Evolutionary conservation across 1,140 invertebrate genomes (phyloP).

Genomic region (Rhynchophorus ferrugineus): DNA sequence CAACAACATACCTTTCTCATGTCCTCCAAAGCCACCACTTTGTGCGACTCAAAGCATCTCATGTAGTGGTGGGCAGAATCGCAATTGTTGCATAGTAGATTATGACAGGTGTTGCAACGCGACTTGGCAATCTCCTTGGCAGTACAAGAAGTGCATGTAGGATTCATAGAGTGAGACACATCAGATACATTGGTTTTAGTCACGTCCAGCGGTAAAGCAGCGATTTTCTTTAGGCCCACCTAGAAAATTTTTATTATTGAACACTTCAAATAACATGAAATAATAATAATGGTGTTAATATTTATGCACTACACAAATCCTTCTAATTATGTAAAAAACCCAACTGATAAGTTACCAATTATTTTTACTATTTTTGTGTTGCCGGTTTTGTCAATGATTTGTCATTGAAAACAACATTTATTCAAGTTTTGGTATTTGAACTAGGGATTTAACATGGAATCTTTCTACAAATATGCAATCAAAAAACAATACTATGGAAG

Average conservation of each 20-base stretch:
- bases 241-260: slow-evolving; percentile 29
- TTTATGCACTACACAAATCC: no score
- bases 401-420: no score
- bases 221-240: slow-evolving; percentile 62
- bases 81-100: slow-evolving; percentile 87
- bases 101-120: slow-evolving; percentile 86
- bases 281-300: background rate
- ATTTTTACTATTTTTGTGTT: no score
- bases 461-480: no score
- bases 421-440: no score
- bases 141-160: slow-evolving; percentile 81
- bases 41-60: slow-evolving; percentile 89
- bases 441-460: no score
- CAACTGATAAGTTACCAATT: no score
- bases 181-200: slow-evolving; percentile 79
- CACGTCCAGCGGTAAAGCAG: slow-evolving; percentile 72
- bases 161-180: slow-evolving; percentile 66
- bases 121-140: slow-evolving; percentile 85
- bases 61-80: slow-evolving; percentile 90
- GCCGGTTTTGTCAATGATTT: no score
- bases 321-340: no score
- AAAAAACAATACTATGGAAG: no score
- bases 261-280: background rate
- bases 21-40: slow-evolving; percentile 81
- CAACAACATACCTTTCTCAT: slow-evolving; percentile 57